Evolutionary conservation across 35 echinoderm and acorn worm species (phyloP).

Genomic region (Lytechinus variegatus): DNA sequence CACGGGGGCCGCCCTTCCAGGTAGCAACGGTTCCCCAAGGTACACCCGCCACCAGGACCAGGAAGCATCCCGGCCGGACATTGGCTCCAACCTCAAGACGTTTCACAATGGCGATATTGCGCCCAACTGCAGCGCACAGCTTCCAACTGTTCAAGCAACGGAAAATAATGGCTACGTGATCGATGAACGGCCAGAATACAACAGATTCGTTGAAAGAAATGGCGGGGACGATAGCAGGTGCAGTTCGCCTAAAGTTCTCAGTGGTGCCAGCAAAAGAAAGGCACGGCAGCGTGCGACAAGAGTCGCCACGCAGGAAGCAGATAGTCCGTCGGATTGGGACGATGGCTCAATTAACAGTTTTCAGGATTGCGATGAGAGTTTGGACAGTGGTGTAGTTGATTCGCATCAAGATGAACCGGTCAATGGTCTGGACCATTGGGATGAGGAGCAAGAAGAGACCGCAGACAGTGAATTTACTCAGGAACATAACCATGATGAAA

Average conservation of each 20-base stretch:
- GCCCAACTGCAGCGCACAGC: neutral
- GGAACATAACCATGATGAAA: conserved; percentile 50
- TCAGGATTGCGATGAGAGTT: conserved; percentile 51
- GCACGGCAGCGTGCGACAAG: conserved; percentile 43
- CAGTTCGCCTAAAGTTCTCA: conserved; percentile 60
- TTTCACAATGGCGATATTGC: conserved; percentile 34
- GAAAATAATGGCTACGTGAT: conserved; percentile 50
- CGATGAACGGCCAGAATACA: conserved; percentile 1
- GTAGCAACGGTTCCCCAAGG: conserved; percentile 18
- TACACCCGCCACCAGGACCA: neutral
- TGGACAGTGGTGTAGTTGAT: conserved; percentile 34
- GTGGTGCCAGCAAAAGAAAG: conserved; percentile 70
- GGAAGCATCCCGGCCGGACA: conserved; percentile 19
- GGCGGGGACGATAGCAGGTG: conserved; percentile 49
- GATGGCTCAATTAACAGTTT: conserved; percentile 33
- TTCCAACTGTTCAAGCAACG: conserved; percentile 27
- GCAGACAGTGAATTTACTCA: conserved; percentile 29
- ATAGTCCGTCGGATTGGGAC: conserved; percentile 41
- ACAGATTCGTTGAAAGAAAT: neutral
- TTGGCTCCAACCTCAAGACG: neutral
- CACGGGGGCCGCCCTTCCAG: conserved; percentile 21
- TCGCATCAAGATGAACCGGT: conserved; percentile 20
- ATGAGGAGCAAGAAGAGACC: conserved; percentile 58
- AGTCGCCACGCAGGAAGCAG: neutral
- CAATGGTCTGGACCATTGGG: conserved; percentile 44